Conservation (phyloP, 2,113 vertebrate species). For the Labeo rohita region DNA sequence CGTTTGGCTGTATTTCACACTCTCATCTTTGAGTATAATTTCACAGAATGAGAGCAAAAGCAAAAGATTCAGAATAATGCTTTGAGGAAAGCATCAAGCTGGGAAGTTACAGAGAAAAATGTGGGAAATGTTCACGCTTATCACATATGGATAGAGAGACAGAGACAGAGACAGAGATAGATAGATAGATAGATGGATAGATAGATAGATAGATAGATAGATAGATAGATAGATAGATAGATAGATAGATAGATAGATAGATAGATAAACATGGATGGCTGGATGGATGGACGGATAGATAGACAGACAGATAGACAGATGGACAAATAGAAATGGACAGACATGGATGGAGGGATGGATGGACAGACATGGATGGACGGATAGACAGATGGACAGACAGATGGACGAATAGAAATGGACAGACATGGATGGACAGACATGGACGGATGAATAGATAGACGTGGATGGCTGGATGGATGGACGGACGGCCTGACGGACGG, state of each 20-base stretch:
- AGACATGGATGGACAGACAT: too few species aligned
- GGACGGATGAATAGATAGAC: too few species aligned
- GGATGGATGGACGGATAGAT: background rate
- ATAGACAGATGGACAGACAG: too few species aligned
- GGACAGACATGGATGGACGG: too few species aligned
- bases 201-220: background rate
- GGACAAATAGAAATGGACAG: too few species aligned
- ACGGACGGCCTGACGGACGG: too few species aligned
- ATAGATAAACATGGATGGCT: background rate
- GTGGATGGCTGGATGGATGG: too few species aligned
- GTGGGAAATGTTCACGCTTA: background rate
- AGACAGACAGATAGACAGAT: background rate
- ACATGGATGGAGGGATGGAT: too few species aligned
- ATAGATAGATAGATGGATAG: background rate
- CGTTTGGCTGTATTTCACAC: background rate
- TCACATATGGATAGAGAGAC: background rate
- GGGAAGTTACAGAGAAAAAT: background rate
- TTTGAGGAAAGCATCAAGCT: background rate
- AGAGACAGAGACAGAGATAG: background rate
- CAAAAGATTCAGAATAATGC: background rate
- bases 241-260: background rate
- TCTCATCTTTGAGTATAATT: slow-evolving; percentile 6
- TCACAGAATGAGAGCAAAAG: slow-evolving; percentile 7
- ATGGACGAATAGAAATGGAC: too few species aligned
- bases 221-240: background rate